Conservation (phyloP, 2,113 vertebrate species). For the Isichthys henryi region DNA sequence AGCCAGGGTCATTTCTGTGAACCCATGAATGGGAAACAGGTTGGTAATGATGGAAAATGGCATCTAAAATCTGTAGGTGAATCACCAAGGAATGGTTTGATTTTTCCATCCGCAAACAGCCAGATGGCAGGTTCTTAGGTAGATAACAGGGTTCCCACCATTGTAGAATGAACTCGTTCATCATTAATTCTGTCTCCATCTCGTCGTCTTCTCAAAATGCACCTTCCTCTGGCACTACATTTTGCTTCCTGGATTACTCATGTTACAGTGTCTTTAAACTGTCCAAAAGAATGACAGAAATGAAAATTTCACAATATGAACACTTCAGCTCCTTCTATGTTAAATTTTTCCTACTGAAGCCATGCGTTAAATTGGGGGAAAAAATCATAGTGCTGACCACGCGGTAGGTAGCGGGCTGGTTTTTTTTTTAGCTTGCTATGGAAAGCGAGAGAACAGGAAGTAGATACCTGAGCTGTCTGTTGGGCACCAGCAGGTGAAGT, state of each 20-base stretch:
- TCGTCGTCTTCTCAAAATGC: background rate
- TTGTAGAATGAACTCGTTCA: background rate
- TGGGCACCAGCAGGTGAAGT: slow-evolving; percentile 54
- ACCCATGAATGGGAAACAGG: background rate
- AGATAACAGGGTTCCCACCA: background rate
- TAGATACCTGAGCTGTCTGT: slow-evolving; percentile 60
- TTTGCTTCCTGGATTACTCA: background rate
- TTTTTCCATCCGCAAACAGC: background rate
- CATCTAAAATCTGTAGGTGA: background rate
- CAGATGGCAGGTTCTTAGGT: background rate
- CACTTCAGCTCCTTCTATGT: background rate
- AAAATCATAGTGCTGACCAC: background rate
- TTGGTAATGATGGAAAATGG: background rate
- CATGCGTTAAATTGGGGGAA: background rate
- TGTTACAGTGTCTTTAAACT: background rate
- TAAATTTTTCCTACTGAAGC: background rate
- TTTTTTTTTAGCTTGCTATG: slow-evolving; percentile 24
- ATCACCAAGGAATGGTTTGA: background rate
- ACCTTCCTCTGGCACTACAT: background rate
- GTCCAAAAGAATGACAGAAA: background rate
- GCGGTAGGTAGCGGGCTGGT: background rate
- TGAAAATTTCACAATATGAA: background rate
- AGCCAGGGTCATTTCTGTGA: background rate
- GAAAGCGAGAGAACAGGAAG: slow-evolving; percentile 40
- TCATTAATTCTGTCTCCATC: background rate